Evolutionary conservation across 2,888 invertebrate genomes (phyloP), one percentile per base, ranked within the genome.

Genomic region (Heteromyza rotundicornis): DNA sequence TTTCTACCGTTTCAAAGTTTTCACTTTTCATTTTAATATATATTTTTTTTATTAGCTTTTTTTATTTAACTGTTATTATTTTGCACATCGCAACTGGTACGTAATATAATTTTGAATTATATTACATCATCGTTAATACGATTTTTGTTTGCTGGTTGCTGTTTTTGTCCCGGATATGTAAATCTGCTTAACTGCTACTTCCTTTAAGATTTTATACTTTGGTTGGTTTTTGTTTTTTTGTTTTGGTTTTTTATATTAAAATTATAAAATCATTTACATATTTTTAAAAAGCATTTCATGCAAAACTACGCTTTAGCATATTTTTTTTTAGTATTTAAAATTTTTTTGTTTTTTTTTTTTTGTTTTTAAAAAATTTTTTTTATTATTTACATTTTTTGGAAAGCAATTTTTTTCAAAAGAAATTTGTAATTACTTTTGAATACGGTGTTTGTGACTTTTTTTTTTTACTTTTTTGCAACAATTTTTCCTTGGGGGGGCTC

Each of bases 221-320:
- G 12, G 32, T n/a, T n/a, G n/a, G n/a, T 32, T 7, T n/a, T 40
- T 40, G 40, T 40, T 40, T 40, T 7, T 40, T 40, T 10, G 40
- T 40, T 40, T 40, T 7, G 5, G 35, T 50, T 19, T 20, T 35
- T 55, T 54, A 54, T 47, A 44, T 56, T 24, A 12, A 5, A 5
- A 36, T 54, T 20, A 35, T 35, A 54, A 19, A 52, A 44, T 51
- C 19, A 59, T 58, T 60, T 57, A 53, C 58, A 55, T 54, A 64
- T 59, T 59, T 61, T 70, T 61, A 63, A 69, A 70, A 73, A 73
- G 71, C 73, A 71, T 71, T 70, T 54, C 64, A 72, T 72, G 70
- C 71, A 67, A 69, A 68, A 70, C 22, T 24, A 14, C 22, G 17
- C 24, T 24, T 52, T 27, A 52, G 52, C 52, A 52, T 27, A 22